phyloP scores from a whole-genome alignment of 2,888 invertebrate genomes.

The Autographa pulchrina region DNA sequence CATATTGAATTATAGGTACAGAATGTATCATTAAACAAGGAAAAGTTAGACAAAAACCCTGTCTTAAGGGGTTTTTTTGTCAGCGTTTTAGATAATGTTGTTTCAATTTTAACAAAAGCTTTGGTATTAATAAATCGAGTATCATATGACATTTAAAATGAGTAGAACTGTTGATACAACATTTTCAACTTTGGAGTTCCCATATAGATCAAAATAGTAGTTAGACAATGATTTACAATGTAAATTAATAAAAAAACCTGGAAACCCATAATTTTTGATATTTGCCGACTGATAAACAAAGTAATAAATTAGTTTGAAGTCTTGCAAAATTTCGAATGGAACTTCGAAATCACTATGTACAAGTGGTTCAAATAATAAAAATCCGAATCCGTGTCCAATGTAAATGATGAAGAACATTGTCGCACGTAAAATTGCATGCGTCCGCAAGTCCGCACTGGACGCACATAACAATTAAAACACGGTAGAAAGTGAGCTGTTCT shows the following conservation, averaged over 20 bases:
- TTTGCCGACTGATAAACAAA: neutral
- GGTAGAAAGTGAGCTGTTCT: conserved; percentile 85
- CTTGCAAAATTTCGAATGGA: neutral
- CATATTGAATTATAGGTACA: neutral
- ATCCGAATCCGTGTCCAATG: conserved; percentile 73
- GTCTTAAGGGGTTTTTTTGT: neutral
- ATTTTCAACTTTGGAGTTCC: too few relatives aligned
- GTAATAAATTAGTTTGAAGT: neutral
- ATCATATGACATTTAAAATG: too few relatives aligned
- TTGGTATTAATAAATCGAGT: neutral
- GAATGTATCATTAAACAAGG: conserved; percentile 6
- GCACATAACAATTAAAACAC: conserved; percentile 88
- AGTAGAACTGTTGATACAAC: too few relatives aligned
- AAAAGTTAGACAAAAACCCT: neutral
- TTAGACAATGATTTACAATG: too few relatives aligned
- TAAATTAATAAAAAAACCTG: neutral
- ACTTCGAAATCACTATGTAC: neutral
- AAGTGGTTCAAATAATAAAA: conserved; percentile 26
- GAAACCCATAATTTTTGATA: neutral
- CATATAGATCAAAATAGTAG: too few relatives aligned
- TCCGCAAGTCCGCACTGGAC: conserved; percentile 66
- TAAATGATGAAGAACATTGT: conserved; percentile 80
- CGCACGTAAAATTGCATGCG: conserved; percentile 89
- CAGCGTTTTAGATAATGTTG: neutral
- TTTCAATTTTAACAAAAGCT: neutral